Percentiles rank a stretch among this genome's conserved stretches.
phyloP scores from a whole-genome alignment of 2,797 vertebrate genomes.

The Spinus olivaceus region DNA sequence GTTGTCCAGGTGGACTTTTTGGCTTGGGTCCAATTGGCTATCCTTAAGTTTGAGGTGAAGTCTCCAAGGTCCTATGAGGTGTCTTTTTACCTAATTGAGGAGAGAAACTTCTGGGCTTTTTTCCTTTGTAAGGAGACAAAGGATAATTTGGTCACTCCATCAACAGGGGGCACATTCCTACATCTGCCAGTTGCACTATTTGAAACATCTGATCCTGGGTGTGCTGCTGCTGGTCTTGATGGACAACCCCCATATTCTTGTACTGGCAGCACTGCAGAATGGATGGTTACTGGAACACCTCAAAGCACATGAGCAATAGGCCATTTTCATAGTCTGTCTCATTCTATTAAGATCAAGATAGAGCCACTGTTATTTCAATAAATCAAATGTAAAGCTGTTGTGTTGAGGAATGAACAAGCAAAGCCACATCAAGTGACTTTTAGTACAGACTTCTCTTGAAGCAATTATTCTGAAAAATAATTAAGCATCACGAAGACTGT shows the following conservation, averaged over 20 bases:
- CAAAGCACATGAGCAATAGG: neutral
- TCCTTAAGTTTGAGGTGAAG: neutral
- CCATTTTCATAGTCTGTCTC: neutral
- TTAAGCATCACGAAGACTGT: neutral
- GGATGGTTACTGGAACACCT: neutral
- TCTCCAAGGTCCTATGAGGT: neutral
- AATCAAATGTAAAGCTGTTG: neutral
- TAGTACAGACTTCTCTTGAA: neutral
- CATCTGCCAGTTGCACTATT: neutral
- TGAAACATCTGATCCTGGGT: neutral
- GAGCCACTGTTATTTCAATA: neutral
- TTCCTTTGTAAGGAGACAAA: neutral
- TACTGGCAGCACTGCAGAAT: neutral
- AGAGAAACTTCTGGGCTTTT: neutral
- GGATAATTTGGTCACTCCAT: neutral
- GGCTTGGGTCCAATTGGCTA: neutral
- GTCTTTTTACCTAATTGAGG: neutral
- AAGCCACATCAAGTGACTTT: neutral
- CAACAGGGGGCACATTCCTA: neutral
- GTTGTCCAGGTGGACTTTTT: neutral
- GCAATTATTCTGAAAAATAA: neutral
- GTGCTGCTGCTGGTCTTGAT: neutral
- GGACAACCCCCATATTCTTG: neutral
- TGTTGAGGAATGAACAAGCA: neutral
- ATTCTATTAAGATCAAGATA: neutral